Percentiles rank a stretch among this genome's conserved stretches.
phyloP scores from a whole-genome alignment of 2,888 invertebrate genomes.

The Nephrotoma guestfalica region DNA sequence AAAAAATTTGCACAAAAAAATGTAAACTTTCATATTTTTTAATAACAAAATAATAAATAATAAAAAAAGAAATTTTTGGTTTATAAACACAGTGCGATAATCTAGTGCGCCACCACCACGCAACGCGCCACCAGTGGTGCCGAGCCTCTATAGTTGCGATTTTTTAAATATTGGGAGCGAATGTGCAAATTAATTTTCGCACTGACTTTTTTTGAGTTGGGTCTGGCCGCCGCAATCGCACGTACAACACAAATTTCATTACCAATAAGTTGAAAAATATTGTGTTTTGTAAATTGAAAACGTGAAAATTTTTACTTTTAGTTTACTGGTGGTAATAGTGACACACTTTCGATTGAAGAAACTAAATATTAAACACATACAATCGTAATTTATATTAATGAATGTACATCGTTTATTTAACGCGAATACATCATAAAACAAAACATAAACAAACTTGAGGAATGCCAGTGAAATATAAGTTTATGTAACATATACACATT shows the following conservation, averaged over 20 bases:
- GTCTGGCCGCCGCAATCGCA: background rate
- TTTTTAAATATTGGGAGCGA: too few relatives aligned
- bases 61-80: background rate
- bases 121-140: too few relatives aligned
- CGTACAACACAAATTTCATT: background rate
- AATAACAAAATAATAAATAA: background rate
- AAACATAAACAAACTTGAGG: background rate
- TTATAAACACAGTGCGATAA: background rate
- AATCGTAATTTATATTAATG: too few relatives aligned
- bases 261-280: background rate
- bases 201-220: too few relatives aligned
- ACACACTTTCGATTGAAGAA: background rate
- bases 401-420: too few relatives aligned
- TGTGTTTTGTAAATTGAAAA: background rate
- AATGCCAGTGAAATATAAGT: background rate
- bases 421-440: background rate
- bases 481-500: background rate
- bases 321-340: background rate
- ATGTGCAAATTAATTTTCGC: too few relatives aligned
- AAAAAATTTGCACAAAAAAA: background rate
- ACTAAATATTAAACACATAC: background rate
- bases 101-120: too few relatives aligned
- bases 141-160: too few relatives aligned
- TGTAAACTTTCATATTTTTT: background rate
- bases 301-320: background rate